phyloP scores from a whole-genome alignment of 2,797 vertebrate genomes.

The Anniella stebbinsi region DNA sequence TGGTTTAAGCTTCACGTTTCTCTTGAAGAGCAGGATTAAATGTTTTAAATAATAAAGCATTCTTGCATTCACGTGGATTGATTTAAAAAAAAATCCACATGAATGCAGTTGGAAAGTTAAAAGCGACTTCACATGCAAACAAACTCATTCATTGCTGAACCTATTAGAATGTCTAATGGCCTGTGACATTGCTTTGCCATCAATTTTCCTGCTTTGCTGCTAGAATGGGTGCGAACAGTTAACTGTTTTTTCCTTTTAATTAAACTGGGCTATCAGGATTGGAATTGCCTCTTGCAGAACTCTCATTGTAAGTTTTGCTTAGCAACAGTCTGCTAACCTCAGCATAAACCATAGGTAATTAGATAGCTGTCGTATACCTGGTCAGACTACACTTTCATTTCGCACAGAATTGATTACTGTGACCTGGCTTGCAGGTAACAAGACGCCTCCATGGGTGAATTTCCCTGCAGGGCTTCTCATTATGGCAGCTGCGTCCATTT shows the following conservation, averaged over 20 bases:
- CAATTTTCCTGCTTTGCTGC: background rate
- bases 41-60: too few relatives aligned
- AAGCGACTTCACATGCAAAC: background rate
- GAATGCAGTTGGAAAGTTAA: slow-evolving; percentile 12
- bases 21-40: slow-evolving; percentile 21
- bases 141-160: background rate
- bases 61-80: too few relatives aligned
- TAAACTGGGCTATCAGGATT: background rate
- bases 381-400: background rate
- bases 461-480: too few relatives aligned
- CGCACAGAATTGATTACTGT: too few relatives aligned
- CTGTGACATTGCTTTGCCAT: background rate
- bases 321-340: background rate
- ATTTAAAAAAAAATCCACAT: background rate
- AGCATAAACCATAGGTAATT: background rate
- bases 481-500: too few relatives aligned
- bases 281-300: background rate
- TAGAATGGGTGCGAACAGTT: background rate
- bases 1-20: background rate
- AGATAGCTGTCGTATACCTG: background rate
- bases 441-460: too few relatives aligned
- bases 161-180: background rate
- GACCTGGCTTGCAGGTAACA: too few relatives aligned
- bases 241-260: background rate
- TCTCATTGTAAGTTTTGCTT: slow-evolving; percentile 11